Conservation (phyloP, 2,888 invertebrate species). For the Amphipyra berbera region DNA sequence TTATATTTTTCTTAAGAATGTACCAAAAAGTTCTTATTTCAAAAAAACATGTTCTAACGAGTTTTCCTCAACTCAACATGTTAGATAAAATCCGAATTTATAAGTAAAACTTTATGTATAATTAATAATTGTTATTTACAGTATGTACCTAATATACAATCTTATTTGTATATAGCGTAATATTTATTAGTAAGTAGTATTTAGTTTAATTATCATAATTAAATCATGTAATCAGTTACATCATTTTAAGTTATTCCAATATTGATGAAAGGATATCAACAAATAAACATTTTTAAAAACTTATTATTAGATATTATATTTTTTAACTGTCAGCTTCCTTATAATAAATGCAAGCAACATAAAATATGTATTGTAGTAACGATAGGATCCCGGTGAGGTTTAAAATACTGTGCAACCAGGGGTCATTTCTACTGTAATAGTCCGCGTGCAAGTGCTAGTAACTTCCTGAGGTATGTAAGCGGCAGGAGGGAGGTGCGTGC, state of each 20-base stretch:
- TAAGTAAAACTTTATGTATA: constrained; percentile 29
- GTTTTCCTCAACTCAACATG: constrained; percentile 12
- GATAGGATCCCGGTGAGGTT: no score
- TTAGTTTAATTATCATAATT: constrained; percentile 23
- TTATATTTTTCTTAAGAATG: background rate
- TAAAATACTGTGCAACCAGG: no score
- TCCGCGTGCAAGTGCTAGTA: no score
- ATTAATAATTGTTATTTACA: constrained; percentile 35
- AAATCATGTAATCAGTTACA: constrained; percentile 41
- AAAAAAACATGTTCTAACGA: constrained; percentile 1
- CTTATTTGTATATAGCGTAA: constrained; percentile 52
- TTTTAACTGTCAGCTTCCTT: background rate
- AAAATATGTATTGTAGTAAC: background rate
- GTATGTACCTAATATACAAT: constrained; percentile 24
- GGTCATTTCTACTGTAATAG: no score
- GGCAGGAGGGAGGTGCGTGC: no score
- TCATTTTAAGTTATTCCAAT: constrained; percentile 51
- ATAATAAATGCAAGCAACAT: background rate
- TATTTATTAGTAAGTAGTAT: constrained; percentile 52
- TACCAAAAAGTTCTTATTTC: constrained; percentile 5
- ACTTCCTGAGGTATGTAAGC: no score
- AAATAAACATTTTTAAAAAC: constrained; percentile 42
- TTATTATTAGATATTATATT: constrained; percentile 18
- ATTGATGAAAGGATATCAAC: constrained; percentile 40
- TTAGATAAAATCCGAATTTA: constrained; percentile 57